Evolutionary conservation across 2,113 vertebrate species (phyloP), one percentile per base, ranked within the genome.

Genomic region (Cavia aperea): DNA sequence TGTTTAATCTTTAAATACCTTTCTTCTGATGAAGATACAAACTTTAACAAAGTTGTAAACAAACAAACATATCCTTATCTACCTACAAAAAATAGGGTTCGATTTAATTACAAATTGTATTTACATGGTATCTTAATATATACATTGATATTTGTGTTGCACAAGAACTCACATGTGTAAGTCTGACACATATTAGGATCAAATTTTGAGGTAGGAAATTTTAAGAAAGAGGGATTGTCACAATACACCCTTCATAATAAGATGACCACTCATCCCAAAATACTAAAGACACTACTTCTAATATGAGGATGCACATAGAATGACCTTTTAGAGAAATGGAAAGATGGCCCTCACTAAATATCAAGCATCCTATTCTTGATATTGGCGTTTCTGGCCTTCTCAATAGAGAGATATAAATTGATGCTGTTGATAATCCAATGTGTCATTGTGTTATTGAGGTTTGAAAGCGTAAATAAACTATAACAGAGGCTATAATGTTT

Each of bases 61-160:
- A 58, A 58, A 58, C 18, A 91, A 93, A 84, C 23, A 39, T 93
- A 24, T 21, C 24, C 81, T 89, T 95, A 92, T 18, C 1, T 68
- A 79, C 2, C 1, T 12, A 96, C 31, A 86, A 96, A 87, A 95
- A 96, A 95, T 93, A 95, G 68, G 90, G 90, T 81, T 5, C 29
- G 88, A 54, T 93, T 31, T 56, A 95, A 96, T n/a, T 29, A 68
- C 81, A 94, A 96, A 81, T 93, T 92, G 39, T 36, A 88, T 94
- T 90, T 65, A 63, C 12, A 4, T 56, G 21, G 60, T 29, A 66
- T 1, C 1, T 39, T 66, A 46, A 23, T 11, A 5, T 60, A 26
- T 14, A 39, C 18, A 81, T 0, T 72, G 7, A 81, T 51, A 15
- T 51, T 51, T 60, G 6, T 81, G 23, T 31, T 23, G 2, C 16